phyloP scores from a whole-genome alignment of 1,140 invertebrate species.

The Polypedilum vanderplanki region DNA sequence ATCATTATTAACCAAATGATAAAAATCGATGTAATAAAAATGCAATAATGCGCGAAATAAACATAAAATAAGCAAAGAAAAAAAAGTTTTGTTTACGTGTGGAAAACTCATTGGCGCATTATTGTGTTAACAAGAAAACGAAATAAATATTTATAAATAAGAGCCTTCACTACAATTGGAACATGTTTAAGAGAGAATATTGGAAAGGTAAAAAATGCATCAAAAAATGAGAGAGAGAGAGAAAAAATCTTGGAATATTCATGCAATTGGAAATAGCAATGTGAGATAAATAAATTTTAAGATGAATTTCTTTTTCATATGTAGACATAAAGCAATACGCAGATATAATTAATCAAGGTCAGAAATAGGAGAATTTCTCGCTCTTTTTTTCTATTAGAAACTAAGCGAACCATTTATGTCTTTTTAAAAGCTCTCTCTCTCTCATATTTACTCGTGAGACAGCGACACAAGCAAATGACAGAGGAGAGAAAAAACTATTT shows the following conservation, averaged over 20 bases:
- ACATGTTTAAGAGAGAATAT: background rate
- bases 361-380: background rate
- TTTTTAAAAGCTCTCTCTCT: no score
- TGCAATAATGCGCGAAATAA: constrained; percentile 8
- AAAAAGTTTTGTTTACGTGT: background rate
- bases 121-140: background rate
- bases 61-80: background rate
- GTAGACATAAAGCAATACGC: background rate
- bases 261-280: no score
- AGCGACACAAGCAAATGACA: no score
- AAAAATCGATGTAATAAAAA: background rate
- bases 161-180: background rate
- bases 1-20: no score
- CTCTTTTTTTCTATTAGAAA: background rate
- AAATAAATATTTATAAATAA: background rate
- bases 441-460: no score
- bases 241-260: background rate
- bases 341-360: constrained; percentile 22
- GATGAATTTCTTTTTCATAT: background rate
- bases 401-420: no score
- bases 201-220: background rate
- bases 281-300: background rate
- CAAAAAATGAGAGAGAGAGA: background rate
- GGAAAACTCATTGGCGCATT: constrained; percentile 15
- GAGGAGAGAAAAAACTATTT: background rate